These are phyloP conservation scores for Listronotus oregonensis DNA, from an alignment of 1,140 invertebrate genomes.

Conservation along the genomic window DNA sequence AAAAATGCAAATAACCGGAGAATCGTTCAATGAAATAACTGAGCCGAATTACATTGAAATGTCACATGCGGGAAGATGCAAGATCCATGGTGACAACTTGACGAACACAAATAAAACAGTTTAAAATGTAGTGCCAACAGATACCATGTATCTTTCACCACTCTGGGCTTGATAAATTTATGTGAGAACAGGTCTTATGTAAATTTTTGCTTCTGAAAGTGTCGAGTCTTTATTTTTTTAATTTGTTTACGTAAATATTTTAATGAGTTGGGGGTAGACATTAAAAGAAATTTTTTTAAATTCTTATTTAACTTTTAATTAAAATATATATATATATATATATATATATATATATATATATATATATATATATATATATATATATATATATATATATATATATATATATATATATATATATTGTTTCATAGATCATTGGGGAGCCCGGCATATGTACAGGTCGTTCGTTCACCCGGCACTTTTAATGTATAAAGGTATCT, in stretches of 20 bases:
- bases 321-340: too few species aligned
- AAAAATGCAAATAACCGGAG: conserved; percentile 41
- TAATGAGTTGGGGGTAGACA: conserved; percentile 24
- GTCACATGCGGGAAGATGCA: conserved; percentile 30
- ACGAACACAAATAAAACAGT: conserved; percentile 40
- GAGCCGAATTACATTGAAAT: conserved; percentile 39
- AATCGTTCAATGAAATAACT: conserved; percentile 35
- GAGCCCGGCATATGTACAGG: too few species aligned
- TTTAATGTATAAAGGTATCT: too few species aligned
- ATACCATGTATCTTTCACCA: conserved; percentile 40
- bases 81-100: conserved; percentile 41
- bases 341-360: too few species aligned
- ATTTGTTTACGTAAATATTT: conserved; percentile 23
- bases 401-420: too few species aligned
- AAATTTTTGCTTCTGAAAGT: conserved; percentile 31
- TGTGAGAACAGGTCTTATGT: conserved; percentile 32
- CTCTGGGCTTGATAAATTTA: conserved; percentile 28
- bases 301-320: too few species aligned
- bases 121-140: conserved; percentile 39
- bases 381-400: too few species aligned
- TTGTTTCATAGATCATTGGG: too few species aligned
- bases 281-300: conserved; percentile 13
- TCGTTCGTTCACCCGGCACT: too few species aligned
- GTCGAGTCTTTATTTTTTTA: conserved; percentile 13
- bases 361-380: too few species aligned